Base-by-base conservation (phyloP, 2,888 invertebrate species). In the Phoronis australis region DNA sequence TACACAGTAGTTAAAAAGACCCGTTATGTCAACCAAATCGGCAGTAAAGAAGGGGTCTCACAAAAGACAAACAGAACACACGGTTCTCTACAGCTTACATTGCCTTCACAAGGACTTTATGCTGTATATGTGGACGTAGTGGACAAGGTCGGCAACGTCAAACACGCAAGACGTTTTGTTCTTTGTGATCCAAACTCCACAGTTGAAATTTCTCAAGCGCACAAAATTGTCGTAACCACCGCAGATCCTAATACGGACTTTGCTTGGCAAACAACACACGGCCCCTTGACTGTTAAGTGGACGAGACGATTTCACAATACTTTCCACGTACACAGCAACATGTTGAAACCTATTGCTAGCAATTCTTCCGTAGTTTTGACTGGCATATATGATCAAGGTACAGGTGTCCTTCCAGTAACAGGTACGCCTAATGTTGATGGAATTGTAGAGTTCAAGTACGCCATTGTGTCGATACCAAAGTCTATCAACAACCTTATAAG, bases 341-440 rank as follows among this genome's bases (percentile, higher is more conserved):
- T 48, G 1, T 47, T 62, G 9, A 43, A 45, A 15, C 51, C 48
- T 2, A 54, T 62, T 4, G 37, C 42, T 12, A n/a, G 41, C 2
- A 53, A 57, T n/a, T 31, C 38, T 1, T 9, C 52, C 26, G 52
- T 42, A 12, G 23, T 43, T 1, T 52, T 62, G 15, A 4, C n/a
- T 2, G 55, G 51, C 2, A 38, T 42, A 2, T 62, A 62, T 39
- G 62, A 62, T 20, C 59, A 62, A 37, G 48, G 27, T 21, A 41
- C 47, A 15, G 59, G 58, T n/a, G 3, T 31, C 4, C 41, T 62
- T 15, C 54, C 62, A 3, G 43, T 55, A 3, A 27, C 37, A 15
- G 62, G 62, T 12, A 62, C 59, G 1, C 37, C 39, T 42, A 58
- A 60, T 37, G 50, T 61, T 0, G 24, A 54, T 12, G 62, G 62